Conservation (phyloP, 2,888 invertebrate species). For the Tipula lateralis region DNA sequence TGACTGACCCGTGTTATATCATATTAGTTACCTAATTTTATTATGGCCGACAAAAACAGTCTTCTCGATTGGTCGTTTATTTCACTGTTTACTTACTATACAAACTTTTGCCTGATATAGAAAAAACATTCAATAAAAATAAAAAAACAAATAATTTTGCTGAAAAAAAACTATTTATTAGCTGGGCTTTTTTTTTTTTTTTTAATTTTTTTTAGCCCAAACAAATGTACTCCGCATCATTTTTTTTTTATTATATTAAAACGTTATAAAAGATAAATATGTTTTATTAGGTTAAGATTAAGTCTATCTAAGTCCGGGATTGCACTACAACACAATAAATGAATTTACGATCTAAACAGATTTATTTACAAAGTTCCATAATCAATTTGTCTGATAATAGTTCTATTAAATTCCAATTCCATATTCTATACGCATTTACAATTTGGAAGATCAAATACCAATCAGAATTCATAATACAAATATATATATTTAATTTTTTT, state of each 20-base stretch:
- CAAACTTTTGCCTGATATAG: too few relatives aligned
- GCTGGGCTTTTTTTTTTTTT: neutral
- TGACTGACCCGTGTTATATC: too few relatives aligned
- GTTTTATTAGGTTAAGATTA: neutral
- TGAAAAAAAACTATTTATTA: conserved; percentile 15
- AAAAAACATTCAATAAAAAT: neutral
- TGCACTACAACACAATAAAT: neutral
- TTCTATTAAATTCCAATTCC: neutral
- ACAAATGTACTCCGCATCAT: neutral
- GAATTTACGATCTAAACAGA: neutral
- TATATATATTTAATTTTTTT: neutral
- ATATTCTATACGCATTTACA: neutral
- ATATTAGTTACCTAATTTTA: too few relatives aligned
- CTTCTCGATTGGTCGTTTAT: too few relatives aligned
- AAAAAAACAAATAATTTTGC: neutral
- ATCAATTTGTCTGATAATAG: neutral
- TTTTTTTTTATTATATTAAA: conserved; percentile 13
- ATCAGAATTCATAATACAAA: neutral
- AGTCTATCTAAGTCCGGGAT: neutral
- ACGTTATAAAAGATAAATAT: conserved; percentile 24
- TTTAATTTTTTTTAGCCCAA: neutral
- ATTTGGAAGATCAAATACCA: neutral
- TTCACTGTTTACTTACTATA: too few relatives aligned
- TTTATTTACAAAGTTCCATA: neutral
- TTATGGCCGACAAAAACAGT: too few relatives aligned